Evolutionary conservation across 2,888 invertebrate species (phyloP), one percentile per base, ranked within the genome.

Genomic region (Hypercompe scribonia): DNA sequence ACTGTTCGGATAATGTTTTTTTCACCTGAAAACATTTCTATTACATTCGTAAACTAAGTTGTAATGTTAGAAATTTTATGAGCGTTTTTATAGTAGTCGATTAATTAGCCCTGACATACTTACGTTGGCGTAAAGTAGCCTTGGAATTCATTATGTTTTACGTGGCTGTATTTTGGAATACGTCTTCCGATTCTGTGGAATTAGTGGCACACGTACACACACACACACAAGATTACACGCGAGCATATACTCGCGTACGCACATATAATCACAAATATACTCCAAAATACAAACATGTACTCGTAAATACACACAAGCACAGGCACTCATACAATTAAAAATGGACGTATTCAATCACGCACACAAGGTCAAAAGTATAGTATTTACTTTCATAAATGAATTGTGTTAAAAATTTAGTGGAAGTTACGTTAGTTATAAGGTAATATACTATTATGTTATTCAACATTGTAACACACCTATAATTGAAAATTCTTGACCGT

Each of bases 401-500:
- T 0, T 33, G 7, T 28, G 3, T 50, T 24, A 46, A 21, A 66
- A 50, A 50, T 46, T 28, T n/a, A n/a, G n/a, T n/a, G n/a, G n/a
- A n/a, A n/a, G n/a, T n/a, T n/a, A n/a, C n/a, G n/a, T n/a, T n/a
- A n/a, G n/a, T n/a, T n/a, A n/a, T n/a, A n/a, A n/a, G n/a, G n/a
- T n/a, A n/a, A n/a, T n/a, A n/a, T n/a, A n/a, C n/a, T n/a, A n/a
- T n/a, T n/a, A n/a, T n/a, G n/a, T n/a, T n/a, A n/a, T n/a, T n/a
- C n/a, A n/a, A n/a, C n/a, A n/a, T n/a, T 67, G 54, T 1, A 54
- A 36, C 54, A 34, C 1, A 28, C 28, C 39, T 61, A 4, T 68
- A 61, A 61, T 68, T 68, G 68, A 58, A 68, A n/a, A 68, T 68
- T 68, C 58, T 58, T 5, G 13, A 18, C 36, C 58, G 34, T 3